phyloP scores from a whole-genome alignment of 2,113 vertebrate species.

The Colaptes auratus region DNA sequence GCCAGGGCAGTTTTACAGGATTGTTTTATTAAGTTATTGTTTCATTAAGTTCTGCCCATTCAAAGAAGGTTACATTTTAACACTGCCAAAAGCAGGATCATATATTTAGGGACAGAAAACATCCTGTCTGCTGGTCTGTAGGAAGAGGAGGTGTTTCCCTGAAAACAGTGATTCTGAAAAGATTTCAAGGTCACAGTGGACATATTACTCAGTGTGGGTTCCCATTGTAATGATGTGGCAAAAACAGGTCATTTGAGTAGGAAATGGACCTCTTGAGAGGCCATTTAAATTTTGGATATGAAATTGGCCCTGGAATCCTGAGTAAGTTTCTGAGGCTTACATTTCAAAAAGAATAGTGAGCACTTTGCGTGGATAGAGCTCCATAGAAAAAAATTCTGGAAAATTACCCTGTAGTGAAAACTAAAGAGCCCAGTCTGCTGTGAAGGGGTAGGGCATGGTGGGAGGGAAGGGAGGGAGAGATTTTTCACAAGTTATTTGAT shows the following conservation, averaged over 20 bases:
- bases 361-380: neutral
- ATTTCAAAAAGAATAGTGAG: neutral
- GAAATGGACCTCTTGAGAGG: neutral
- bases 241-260: slow-evolving; percentile 3
- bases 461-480: neutral
- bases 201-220: neutral
- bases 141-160: neutral
- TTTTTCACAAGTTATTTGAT: neutral
- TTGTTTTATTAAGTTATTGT: neutral
- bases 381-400: neutral
- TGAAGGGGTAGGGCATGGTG: neutral
- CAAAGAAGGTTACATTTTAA: neutral
- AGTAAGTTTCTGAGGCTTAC: neutral
- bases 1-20: neutral
- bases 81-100: neutral
- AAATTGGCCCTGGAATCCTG: neutral
- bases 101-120: neutral
- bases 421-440: neutral
- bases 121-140: neutral
- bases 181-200: neutral
- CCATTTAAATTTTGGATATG: slow-evolving; percentile 1
- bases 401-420: neutral
- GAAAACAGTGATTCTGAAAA: neutral
- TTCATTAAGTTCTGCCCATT: neutral
- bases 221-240: neutral